phyloP scores from a whole-genome alignment of 1,140 invertebrate genomes.

The Alviniconcha marisindica region DNA sequence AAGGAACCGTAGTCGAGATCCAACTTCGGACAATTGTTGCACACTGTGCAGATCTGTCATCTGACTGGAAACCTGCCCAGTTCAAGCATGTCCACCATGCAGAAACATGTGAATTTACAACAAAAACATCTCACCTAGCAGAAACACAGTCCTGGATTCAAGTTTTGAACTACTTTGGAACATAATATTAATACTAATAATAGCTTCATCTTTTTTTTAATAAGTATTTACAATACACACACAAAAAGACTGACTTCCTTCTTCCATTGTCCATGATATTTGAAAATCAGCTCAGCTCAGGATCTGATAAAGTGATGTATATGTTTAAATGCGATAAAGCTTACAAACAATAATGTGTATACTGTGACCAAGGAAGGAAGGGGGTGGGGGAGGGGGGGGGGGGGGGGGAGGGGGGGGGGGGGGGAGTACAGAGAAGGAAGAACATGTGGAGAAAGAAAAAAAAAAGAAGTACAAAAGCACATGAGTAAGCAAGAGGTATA shows the following conservation, averaged over 20 bases:
- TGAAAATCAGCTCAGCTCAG: too few relatives aligned
- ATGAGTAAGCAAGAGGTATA: too few relatives aligned
- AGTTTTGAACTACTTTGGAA: not conserved
- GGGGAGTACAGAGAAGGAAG: too few relatives aligned
- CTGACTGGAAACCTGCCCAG: slow-evolving; percentile 12
- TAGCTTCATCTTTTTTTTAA: not conserved
- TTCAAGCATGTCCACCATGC: not conserved
- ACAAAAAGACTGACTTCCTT: not conserved
- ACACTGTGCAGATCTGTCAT: slow-evolving; percentile 1
- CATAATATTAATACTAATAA: not conserved
- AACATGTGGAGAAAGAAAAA: too few relatives aligned
- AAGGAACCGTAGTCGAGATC: slow-evolving; percentile 4
- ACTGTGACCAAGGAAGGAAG: too few relatives aligned
- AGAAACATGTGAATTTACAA: not conserved
- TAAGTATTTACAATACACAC: not conserved
- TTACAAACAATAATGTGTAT: too few relatives aligned
- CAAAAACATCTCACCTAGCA: not conserved
- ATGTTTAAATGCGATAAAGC: too few relatives aligned
- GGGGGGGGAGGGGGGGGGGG: too few relatives aligned
- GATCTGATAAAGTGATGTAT: too few relatives aligned
- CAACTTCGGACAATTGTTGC: slow-evolving; percentile 5
- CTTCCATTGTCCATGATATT: too few relatives aligned
- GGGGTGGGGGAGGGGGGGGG: too few relatives aligned
- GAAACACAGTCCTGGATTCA: not conserved
- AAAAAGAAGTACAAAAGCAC: too few relatives aligned